Conservation (phyloP, 2,113 vertebrate species). For the Xenopus laevis region DNA sequence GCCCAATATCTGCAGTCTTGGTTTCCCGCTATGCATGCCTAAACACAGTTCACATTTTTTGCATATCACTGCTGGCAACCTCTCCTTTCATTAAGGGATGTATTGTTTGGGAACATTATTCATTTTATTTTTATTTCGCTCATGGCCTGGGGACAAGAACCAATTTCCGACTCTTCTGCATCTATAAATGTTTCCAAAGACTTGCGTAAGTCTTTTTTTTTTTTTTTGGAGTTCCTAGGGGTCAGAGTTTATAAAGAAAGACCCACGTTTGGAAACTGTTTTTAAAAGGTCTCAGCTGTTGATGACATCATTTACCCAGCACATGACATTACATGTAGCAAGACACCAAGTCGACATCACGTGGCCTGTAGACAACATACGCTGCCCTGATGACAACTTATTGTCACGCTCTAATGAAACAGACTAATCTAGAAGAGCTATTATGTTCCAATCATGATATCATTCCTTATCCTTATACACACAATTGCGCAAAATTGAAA, state of each 20-base stretch:
- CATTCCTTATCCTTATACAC: neutral
- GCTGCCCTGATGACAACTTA: slow-evolving; percentile 13
- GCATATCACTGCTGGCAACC: neutral
- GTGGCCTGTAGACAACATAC: slow-evolving; percentile 10
- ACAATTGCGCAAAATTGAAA: slow-evolving; percentile 14
- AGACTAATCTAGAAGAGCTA: slow-evolving; percentile 17
- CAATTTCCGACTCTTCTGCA: slow-evolving; percentile 18
- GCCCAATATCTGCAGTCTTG: neutral
- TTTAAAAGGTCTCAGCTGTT: slow-evolving; percentile 34
- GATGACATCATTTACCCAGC: slow-evolving; percentile 23
- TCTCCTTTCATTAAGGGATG: slow-evolving; percentile 1
- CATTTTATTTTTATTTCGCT: neutral
- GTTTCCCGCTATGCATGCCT: slow-evolving; percentile 7
- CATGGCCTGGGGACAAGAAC: slow-evolving; percentile 5
- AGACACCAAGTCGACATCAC: slow-evolving; percentile 2
- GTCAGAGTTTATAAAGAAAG: slow-evolving; percentile 25
- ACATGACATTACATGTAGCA: slow-evolving; percentile 12
- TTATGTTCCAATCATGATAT: slow-evolving; percentile 23
- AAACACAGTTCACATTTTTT: neutral
- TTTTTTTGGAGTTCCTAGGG: slow-evolving; percentile 32
- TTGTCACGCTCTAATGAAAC: slow-evolving; percentile 14
- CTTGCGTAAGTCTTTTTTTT: slow-evolving; percentile 20
- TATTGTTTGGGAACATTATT: slow-evolving; percentile 26
- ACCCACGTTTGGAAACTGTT: slow-evolving; percentile 24
- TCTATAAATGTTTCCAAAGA: slow-evolving; percentile 22